Conservation (phyloP, 2,888 invertebrate species). For the Sepioteuthis lessoniana region DNA sequence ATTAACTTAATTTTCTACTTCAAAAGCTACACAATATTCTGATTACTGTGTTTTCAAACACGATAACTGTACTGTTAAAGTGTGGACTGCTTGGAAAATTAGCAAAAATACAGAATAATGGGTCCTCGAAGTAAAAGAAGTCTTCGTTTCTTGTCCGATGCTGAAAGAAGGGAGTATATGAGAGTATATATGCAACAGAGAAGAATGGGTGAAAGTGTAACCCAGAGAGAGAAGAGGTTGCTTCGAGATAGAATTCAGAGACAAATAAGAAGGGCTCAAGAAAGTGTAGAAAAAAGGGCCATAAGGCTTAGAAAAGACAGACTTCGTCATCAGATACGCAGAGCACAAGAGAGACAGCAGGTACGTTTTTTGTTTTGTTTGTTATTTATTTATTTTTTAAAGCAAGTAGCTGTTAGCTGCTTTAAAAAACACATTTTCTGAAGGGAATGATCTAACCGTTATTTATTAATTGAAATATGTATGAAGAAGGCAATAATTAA, state of each 20-base stretch:
- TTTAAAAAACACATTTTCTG: background rate
- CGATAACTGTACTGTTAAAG: background rate
- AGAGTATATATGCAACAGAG: background rate
- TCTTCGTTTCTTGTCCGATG: background rate
- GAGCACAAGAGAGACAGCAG: background rate
- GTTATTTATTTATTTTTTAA: too few relatives aligned
- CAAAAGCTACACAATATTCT: background rate
- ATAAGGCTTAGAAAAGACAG: constrained; percentile 14
- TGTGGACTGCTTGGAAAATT: background rate
- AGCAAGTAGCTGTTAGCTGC: background rate
- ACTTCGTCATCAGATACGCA: background rate
- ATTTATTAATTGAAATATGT: background rate
- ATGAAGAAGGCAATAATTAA: background rate
- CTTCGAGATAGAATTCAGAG: background rate
- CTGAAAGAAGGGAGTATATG: background rate
- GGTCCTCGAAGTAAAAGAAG: background rate
- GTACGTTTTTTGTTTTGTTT: too few relatives aligned
- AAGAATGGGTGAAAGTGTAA: background rate
- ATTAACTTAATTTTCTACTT: background rate
- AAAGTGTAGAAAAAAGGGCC: constrained; percentile 14
- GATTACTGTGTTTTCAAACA: background rate
- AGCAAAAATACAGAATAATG: background rate
- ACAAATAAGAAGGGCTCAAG: background rate
- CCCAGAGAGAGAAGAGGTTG: constrained; percentile 3
- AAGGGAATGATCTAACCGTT: background rate